Conservation (phyloP, 2,797 vertebrate species). For the Lagodon rhomboides region DNA sequence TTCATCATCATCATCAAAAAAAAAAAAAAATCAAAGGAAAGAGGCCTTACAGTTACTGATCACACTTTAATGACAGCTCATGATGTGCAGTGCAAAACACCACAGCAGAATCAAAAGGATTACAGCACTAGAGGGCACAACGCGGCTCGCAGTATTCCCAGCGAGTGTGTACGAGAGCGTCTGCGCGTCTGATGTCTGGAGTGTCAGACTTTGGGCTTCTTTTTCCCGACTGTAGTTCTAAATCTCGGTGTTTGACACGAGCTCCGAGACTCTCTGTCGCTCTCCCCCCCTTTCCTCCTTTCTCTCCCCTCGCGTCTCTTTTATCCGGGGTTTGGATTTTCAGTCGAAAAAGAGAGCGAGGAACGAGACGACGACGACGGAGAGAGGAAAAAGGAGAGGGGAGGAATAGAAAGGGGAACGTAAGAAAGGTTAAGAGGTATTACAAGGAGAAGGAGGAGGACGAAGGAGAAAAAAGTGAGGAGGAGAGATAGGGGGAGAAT, state of each 20-base stretch:
- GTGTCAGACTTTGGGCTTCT: conserved; percentile 50
- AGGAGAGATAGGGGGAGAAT: conserved; percentile 52
- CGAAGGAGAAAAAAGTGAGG: conserved; percentile 15
- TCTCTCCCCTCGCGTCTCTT: conserved; percentile 31
- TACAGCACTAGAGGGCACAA: conserved; percentile 21
- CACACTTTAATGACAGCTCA: conserved; percentile 14
- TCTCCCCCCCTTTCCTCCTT: conserved; percentile 9
- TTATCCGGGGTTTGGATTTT: conserved; percentile 51
- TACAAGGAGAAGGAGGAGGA: conserved; percentile 48
- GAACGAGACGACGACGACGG: conserved; percentile 6
- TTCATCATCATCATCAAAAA: conserved; percentile 29
- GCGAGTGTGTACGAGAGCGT: conserved; percentile 18
- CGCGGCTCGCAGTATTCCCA: conserved; percentile 29
- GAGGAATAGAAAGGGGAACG: neutral
- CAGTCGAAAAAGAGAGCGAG: conserved; percentile 22
- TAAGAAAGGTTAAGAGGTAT: conserved; percentile 49
- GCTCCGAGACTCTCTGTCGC: conserved; percentile 46
- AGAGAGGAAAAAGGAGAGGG: conserved; percentile 4
- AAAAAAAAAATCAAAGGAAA: neutral
- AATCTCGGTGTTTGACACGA: conserved; percentile 66
- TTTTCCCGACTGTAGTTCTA: conserved; percentile 40
- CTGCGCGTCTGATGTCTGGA: conserved; percentile 51
- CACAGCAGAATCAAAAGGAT: conserved; percentile 45
- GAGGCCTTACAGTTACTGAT: conserved; percentile 1
- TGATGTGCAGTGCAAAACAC: conserved; percentile 29